Conservation (phyloP, 2,888 invertebrate species). For the Tachystola acroxantha region DNA sequence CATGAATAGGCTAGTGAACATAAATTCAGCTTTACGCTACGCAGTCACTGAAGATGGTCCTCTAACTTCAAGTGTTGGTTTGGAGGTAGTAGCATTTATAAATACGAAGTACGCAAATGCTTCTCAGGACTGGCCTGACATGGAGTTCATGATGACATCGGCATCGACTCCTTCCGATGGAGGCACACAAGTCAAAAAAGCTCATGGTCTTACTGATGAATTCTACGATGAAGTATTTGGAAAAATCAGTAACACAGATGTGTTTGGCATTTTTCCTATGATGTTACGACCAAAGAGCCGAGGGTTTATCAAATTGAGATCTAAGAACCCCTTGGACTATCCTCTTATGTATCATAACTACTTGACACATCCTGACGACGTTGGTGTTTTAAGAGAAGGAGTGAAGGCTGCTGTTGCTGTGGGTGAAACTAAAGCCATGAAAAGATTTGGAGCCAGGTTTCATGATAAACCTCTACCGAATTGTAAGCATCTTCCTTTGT, state of each 20-base stretch:
- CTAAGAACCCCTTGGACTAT: slow-evolving; percentile 85
- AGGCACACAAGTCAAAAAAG: slow-evolving; percentile 87
- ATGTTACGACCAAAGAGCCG: slow-evolving; percentile 92
- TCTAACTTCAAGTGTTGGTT: slow-evolving; percentile 89
- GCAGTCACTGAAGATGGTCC: slow-evolving; percentile 93
- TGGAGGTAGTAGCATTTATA: slow-evolving; percentile 93
- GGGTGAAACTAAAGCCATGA: slow-evolving; percentile 87
- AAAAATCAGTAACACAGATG: slow-evolving; percentile 85
- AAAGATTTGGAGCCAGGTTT: slow-evolving; percentile 86
- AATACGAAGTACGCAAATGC: slow-evolving; percentile 92
- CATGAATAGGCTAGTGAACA: slow-evolving; percentile 88
- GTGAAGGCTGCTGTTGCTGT: slow-evolving; percentile 91
- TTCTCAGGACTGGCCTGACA: slow-evolving; percentile 94
- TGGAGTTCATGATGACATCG: slow-evolving; percentile 93
- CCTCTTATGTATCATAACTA: slow-evolving; percentile 96
- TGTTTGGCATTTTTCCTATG: slow-evolving; percentile 92
- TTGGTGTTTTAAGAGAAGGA: slow-evolving; percentile 89
- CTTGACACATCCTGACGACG: slow-evolving; percentile 90
- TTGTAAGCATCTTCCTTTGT: slow-evolving; percentile 86
- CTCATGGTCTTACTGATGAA: slow-evolving; percentile 89
- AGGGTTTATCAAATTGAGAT: slow-evolving; percentile 86
- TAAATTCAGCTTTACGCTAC: slow-evolving; percentile 90
- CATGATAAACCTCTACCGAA: slow-evolving; percentile 87
- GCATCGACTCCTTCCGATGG: slow-evolving; percentile 90
- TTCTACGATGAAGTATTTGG: slow-evolving; percentile 88